Conservation (phyloP, 2,797 vertebrate genomes). For the Lacerta viridis region DNA sequence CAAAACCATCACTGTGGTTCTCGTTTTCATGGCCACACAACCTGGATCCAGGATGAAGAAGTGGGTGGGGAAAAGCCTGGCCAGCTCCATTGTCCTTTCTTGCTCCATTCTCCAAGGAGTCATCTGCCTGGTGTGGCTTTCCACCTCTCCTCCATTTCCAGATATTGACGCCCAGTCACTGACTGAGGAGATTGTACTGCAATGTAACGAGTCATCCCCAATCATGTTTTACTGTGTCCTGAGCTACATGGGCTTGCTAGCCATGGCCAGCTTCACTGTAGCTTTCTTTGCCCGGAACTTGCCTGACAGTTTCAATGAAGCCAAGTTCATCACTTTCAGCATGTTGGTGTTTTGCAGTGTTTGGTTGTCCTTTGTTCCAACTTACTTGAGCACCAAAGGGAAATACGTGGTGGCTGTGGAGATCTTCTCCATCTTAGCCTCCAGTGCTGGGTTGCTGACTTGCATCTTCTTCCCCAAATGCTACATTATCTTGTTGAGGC, state of each 20-base stretch:
- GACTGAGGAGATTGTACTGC: background rate
- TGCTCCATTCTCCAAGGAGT: background rate
- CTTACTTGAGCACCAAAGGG: background rate
- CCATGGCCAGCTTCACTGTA: background rate
- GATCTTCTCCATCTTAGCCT: conserved; percentile 3
- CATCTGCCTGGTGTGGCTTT: background rate
- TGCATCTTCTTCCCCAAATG: background rate
- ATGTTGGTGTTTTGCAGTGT: conserved; percentile 1
- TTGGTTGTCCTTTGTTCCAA: conserved; percentile 10
- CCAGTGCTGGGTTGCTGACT: background rate
- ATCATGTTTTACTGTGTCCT: background rate
- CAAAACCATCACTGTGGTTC: conserved; percentile 1
- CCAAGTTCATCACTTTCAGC: conserved; percentile 1
- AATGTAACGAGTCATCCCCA: background rate
- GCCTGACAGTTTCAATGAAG: background rate
- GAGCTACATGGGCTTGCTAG: conserved; percentile 2
- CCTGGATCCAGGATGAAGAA: background rate
- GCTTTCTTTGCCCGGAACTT: background rate
- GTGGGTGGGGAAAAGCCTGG: background rate
- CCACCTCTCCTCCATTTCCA: background rate
- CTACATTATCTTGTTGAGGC: background rate
- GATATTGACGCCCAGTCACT: background rate
- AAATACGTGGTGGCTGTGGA: background rate
- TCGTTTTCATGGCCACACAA: background rate
- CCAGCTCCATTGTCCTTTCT: background rate